Evolutionary conservation across 2,888 invertebrate genomes (phyloP).

Genomic region (Sinotaia quadrata): DNA sequence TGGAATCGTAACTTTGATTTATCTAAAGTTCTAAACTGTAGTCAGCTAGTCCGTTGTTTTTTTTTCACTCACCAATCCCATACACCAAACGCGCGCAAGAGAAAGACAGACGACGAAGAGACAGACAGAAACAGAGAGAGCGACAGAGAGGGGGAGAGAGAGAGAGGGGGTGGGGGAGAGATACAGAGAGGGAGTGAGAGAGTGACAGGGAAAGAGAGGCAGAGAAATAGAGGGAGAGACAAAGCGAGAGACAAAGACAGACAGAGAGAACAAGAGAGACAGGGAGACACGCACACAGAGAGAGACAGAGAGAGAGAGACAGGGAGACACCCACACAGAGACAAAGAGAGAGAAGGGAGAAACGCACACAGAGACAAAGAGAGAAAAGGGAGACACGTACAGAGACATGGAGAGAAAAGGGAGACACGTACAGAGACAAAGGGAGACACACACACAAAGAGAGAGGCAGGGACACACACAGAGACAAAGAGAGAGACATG

Average conservation of each 20-base stretch:
- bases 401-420: no score
- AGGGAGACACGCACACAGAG: background rate
- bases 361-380: background rate
- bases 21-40: no score
- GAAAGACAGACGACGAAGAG: background rate
- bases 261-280: slow-evolving; percentile 4
- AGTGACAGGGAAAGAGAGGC: background rate
- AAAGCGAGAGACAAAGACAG: background rate
- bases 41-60: no score
- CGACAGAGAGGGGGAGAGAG: slow-evolving; percentile 4
- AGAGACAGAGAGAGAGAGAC: slow-evolving; percentile 8
- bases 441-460: slow-evolving; percentile 4
- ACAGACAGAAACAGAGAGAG: slow-evolving; percentile 1
- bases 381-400: no score
- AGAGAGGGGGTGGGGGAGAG: background rate
- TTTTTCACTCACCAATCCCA: background rate
- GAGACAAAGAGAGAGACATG: background rate
- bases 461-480: slow-evolving; percentile 7
- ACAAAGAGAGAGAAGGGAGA: slow-evolving; percentile 17
- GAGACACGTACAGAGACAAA: no score
- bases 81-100: no score
- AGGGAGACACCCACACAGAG: background rate
- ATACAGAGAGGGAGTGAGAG: background rate
- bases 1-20: no score
- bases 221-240: background rate